Evolutionary conservation across 2,797 vertebrate genomes (phyloP).

Genomic region (Enteromius treurensis): DNA sequence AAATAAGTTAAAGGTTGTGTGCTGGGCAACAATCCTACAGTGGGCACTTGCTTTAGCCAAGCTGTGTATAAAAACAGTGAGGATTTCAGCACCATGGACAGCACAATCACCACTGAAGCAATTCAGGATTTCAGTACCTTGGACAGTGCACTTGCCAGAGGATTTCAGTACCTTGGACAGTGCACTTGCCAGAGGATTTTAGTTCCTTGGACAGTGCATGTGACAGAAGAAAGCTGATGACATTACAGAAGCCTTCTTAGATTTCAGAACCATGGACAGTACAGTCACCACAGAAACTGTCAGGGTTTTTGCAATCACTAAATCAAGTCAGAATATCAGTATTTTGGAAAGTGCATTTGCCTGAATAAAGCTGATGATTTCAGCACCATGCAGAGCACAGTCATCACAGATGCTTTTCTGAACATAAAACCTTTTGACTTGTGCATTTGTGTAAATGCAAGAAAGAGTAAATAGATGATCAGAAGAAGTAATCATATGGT

Average conservation of each 20-base stretch:
- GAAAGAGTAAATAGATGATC: constrained; percentile 2
- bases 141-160: neutral
- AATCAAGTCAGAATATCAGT: neutral
- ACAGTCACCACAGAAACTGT: neutral
- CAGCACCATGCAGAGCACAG: neutral
- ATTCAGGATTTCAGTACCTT: neutral
- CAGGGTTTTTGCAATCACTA: neutral
- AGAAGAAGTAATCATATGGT: neutral
- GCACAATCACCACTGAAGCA: neutral
- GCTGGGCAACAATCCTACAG: neutral
- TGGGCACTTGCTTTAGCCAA: neutral
- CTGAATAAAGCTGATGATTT: neutral
- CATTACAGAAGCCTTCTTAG: neutral
- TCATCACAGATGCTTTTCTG: neutral
- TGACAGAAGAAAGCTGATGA: fast-evolving
- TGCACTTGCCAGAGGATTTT: neutral
- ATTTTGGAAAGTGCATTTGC: neutral
- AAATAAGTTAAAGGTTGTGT: constrained; percentile 10
- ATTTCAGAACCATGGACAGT: neutral
- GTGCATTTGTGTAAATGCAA: neutral
- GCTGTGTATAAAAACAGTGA: neutral
- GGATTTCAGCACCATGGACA: constrained; percentile 16
- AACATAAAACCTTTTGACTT: neutral
- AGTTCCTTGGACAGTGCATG: neutral
- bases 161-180: neutral